Base-by-base conservation (phyloP, 2,888 invertebrate genomes). In the Leucophenga maculata region DNA sequence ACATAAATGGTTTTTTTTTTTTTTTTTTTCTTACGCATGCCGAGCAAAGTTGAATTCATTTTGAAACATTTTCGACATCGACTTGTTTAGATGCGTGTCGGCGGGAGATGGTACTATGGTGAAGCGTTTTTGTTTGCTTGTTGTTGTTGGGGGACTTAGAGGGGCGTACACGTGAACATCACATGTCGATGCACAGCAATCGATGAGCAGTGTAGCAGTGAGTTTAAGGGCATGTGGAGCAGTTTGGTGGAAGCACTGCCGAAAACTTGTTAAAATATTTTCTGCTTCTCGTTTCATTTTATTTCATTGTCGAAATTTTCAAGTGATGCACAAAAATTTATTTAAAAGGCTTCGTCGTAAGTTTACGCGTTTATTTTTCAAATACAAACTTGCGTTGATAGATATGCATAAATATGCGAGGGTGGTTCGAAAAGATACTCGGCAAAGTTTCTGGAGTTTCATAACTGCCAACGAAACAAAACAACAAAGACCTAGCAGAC, bases 91-190 rank as follows among this genome's bases (percentile, higher is more conserved):
- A 13, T 66, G 66, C 66, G 39, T 16, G 55, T 16, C 3, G 26
- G 1, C 14, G 39, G 65, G 9, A 52, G 52, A 26, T 14, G 50
- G 16, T 8, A 52, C 16, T 50, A 20, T 52, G 52, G 26, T 26
- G 26, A 26, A 26, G 4, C 26, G 26, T 4, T n/a, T n/a, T n/a
- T n/a, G n/a, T n/a, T n/a, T 44, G 16, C 26, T 59, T 11, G 32
- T 8, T 1, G 13, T 18, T 48, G 13, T 14, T 44, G 46, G 14
- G 22, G 48, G 50, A 8, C 26, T 26, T 26, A 4, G 26, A n/a
- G 48, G n/a, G 48, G 44, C 22, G 26, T 60, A 50, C 67, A 68
- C 67, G 67, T 68, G 67, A 68, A 39, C 60, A 60, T 60, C 39
- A 68, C 60, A 67, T 66, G 66, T 18, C 54, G 46, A 20, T 11